These are phyloP conservation scores for Ardeotis arabs DNA, from an alignment of 2,113 vertebrate species.

Conservation along the genomic window DNA sequence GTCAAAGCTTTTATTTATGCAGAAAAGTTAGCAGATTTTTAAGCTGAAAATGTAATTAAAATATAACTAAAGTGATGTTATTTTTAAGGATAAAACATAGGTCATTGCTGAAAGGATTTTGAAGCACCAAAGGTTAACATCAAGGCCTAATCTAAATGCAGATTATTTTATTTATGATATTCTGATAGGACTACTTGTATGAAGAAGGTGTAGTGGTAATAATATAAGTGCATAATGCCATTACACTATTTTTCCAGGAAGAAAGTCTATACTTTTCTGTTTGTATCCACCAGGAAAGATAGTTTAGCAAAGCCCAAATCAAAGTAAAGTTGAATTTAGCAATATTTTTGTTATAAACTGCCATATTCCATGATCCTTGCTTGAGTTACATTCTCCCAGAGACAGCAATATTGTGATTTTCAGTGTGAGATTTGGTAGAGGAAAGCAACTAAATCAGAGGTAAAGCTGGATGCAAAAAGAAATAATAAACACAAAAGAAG, in stretches of 20 bases:
- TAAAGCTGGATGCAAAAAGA: neutral
- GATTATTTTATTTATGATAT: neutral
- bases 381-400: neutral
- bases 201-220: neutral
- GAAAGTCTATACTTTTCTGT: neutral
- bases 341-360: neutral
- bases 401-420: neutral
- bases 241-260: neutral
- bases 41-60: neutral
- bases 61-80: neutral
- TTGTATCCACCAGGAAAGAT: neutral
- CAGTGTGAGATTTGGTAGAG: neutral
- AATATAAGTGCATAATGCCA: neutral
- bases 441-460: neutral
- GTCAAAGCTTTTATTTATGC: neutral
- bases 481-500: neutral
- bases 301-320: neutral
- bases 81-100: neutral
- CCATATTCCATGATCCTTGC: neutral
- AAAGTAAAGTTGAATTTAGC: neutral
- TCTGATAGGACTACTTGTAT: neutral
- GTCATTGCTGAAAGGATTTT: neutral
- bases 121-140: neutral
- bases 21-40: neutral
- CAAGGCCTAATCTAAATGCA: neutral